Evolutionary conservation across 2,113 vertebrate species (phyloP).

Genomic region (Neopipo cinnamomea): DNA sequence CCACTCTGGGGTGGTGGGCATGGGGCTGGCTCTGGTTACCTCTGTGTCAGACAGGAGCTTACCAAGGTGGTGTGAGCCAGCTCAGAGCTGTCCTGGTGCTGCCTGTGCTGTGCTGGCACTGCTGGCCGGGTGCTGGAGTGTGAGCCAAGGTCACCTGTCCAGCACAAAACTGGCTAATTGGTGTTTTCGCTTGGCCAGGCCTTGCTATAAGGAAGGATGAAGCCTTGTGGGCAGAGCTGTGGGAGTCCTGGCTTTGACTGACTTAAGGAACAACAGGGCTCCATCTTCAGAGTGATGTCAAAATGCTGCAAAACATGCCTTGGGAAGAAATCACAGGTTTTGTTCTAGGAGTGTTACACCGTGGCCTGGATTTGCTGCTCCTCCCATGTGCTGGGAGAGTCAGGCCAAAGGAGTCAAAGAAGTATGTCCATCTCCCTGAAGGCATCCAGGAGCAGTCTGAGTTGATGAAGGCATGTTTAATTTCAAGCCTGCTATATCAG

Average conservation of each 20-base stretch:
- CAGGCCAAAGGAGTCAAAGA: neutral
- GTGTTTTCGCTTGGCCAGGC: neutral
- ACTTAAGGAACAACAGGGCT: neutral
- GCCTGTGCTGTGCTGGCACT: neutral
- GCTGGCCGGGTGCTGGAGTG: neutral
- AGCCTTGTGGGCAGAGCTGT: neutral
- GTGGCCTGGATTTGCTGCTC: neutral
- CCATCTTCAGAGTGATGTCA: neutral
- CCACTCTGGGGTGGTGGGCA: accelerated
- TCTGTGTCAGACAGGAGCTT: neutral
- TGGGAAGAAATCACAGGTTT: neutral
- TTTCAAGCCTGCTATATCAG: neutral
- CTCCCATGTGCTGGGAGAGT: neutral
- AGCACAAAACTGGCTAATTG: accelerated
- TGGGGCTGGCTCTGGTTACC: neutral
- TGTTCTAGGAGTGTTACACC: neutral
- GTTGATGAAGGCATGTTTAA: neutral
- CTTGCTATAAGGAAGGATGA: neutral
- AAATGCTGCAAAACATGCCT: neutral
- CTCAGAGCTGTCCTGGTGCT: neutral
- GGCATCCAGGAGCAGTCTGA: neutral
- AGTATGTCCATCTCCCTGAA: accelerated
- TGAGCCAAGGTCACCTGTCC: neutral
- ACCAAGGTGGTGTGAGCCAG: accelerated
- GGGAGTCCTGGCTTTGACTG: neutral